Conservation (phyloP, 2,113 vertebrate species). For the Sapayoa aenigma region DNA sequence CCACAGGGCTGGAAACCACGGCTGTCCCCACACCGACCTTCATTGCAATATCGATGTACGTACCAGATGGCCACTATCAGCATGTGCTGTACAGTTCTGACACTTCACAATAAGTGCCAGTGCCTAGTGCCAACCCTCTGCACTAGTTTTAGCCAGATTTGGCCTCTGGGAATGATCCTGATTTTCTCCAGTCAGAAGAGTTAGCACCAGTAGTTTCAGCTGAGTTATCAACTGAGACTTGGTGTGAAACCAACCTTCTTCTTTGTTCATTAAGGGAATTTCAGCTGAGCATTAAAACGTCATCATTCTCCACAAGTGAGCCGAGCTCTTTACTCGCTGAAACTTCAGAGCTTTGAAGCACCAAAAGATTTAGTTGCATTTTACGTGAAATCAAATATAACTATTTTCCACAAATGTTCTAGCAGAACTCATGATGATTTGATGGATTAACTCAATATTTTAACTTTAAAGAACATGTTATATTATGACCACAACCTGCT, state of each 20-base stretch:
- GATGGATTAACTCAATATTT: neutral
- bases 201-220: neutral
- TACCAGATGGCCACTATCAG: slow-evolving; percentile 28
- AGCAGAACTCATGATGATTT: neutral
- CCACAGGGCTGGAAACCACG: neutral
- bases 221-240: neutral
- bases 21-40: neutral
- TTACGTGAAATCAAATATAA: neutral
- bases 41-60: neutral
- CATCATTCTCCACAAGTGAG: neutral
- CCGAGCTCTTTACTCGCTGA: neutral
- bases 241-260: neutral
- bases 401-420: neutral
- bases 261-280: neutral
- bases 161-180: slow-evolving; percentile 1
- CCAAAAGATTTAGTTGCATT: neutral
- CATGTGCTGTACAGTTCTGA: neutral
- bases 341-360: neutral
- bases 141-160: neutral
- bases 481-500: neutral
- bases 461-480: neutral
- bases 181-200: neutral
- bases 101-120: neutral
- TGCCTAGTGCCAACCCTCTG: neutral
- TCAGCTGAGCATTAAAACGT: neutral